These are phyloP conservation scores for Danio kyathit DNA, from an alignment of 2,797 vertebrate genomes.

Conservation along the genomic window DNA sequence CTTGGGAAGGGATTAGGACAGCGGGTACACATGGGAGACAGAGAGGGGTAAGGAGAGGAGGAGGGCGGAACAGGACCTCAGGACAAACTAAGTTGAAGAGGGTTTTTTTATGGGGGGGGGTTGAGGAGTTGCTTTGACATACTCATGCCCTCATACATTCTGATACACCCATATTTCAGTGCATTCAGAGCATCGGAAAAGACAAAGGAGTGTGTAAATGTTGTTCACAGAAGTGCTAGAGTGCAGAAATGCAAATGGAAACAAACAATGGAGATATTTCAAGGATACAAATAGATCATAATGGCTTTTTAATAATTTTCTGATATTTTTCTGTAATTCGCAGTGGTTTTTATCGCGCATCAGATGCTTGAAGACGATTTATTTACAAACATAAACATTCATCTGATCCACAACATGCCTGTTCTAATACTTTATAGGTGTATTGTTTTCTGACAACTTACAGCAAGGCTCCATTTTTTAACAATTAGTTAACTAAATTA, in stretches of 20 bases:
- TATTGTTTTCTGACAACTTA: too few species aligned
- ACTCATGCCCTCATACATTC: slow-evolving; percentile 62
- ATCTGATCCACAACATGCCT: too few species aligned
- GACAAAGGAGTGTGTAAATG: slow-evolving; percentile 32
- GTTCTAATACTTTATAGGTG: too few species aligned
- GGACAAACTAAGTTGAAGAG: slow-evolving; percentile 77
- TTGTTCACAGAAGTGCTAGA: slow-evolving; percentile 2
- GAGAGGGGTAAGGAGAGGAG: slow-evolving; percentile 77
- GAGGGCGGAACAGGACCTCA: slow-evolving; percentile 79
- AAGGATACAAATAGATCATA: slow-evolving; percentile 3
- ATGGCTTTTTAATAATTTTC: too few species aligned
- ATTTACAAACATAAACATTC: too few species aligned
- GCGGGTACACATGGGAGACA: slow-evolving; percentile 78
- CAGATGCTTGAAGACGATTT: too few species aligned
- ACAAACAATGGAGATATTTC: slow-evolving; percentile 8
- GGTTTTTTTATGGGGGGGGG: slow-evolving; percentile 36
- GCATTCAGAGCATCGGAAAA: slow-evolving; percentile 31
- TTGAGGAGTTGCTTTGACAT: slow-evolving; percentile 59
- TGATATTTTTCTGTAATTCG: too few species aligned
- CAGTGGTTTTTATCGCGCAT: too few species aligned
- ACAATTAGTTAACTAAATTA: too few species aligned
- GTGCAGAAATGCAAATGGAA: slow-evolving; percentile 33
- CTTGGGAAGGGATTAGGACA: slow-evolving; percentile 88
- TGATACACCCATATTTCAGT: slow-evolving; percentile 61
- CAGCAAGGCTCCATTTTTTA: too few species aligned